Evolutionary conservation across 1,140 invertebrate genomes (phyloP), one percentile per base, ranked within the genome.

Genomic region (Drosophila sp.): DNA sequence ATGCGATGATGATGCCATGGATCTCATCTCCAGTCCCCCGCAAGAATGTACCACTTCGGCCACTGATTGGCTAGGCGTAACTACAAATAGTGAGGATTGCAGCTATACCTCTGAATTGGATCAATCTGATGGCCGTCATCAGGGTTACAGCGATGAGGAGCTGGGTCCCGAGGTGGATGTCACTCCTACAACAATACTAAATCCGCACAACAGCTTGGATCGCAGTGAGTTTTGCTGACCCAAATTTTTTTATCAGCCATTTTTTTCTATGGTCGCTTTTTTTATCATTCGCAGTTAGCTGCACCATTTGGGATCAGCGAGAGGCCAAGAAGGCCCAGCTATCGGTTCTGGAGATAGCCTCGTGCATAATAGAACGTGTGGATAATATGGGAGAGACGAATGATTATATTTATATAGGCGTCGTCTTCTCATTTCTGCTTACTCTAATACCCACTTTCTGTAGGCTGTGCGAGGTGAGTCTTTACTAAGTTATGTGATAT

Each of bases 321-420:
- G 97, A 98, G 76, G 95, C 96, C 29, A 97, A 98, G 86, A 98
- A 98, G 92, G 97, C 97, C 0, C 97, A 98, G 90, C 93, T 99
- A 60, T 97, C 97, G 0, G 97, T 98, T 1, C 92, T 99, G 44
- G 98, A 99, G 92, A 98, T 99, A 73, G 98, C 97, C 89, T 98
- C 97, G 80, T 96, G 96, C 27, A 98, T 99, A 77, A 98, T 99
- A 69, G 95, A 94, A 86, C 95, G 95, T 89, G 98, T 98, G 2
- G 98, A 98, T 92, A 94, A 95, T 17, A 95, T 96, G 92, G 95
- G 95, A 25, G 96, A 97, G 78, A 95, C 94, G 77, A 95, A 95
- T 75, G 96, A 97, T 92, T 98, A 97, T 91, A 95, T 98, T 92
- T 96, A 96, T 86, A 93, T 94, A 47, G 95, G 95, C 87, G 74